phyloP scores from a whole-genome alignment of 2,888 invertebrate genomes.

The Callinectes sapidus region DNA sequence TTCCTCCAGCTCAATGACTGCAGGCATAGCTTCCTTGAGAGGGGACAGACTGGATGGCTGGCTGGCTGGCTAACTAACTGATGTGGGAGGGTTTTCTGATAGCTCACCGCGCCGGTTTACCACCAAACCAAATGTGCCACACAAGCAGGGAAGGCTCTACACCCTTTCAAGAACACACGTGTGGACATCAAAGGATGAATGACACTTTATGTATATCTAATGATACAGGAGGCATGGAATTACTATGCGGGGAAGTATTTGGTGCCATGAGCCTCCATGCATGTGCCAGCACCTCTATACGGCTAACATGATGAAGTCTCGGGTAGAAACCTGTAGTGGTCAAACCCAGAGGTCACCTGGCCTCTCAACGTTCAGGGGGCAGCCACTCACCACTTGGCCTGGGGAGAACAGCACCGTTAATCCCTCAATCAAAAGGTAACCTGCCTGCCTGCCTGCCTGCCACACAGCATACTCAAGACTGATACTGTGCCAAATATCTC shows the following conservation, averaged over 20 bases:
- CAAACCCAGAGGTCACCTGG: conserved; percentile 65
- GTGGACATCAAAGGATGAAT: background rate
- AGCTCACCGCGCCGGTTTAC: conserved; percentile 27
- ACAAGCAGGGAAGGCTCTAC: conserved; percentile 47
- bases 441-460: conserved; percentile 41
- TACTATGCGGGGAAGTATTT: background rate
- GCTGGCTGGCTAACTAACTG: conserved; percentile 27
- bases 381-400: conserved; percentile 64
- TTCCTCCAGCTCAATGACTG: background rate
- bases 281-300: conserved; percentile 52
- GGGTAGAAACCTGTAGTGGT: conserved; percentile 68
- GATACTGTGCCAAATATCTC: conserved; percentile 19
- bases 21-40: conserved; percentile 23
- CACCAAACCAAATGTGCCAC: conserved; percentile 37
- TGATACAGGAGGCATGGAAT: conserved; percentile 6
- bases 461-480: background rate
- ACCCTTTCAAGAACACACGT: background rate
- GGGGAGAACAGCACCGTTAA: conserved; percentile 67
- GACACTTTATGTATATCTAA: background rate
- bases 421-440: conserved; percentile 45
- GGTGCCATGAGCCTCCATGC: conserved; percentile 51
- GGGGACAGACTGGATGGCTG: conserved; percentile 8
- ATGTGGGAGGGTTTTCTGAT: conserved; percentile 35
- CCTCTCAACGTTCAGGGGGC: conserved; percentile 59
- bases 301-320: conserved; percentile 66